Base-by-base conservation (phyloP, 2,888 invertebrate species). In the Heliothis peltigera region DNA sequence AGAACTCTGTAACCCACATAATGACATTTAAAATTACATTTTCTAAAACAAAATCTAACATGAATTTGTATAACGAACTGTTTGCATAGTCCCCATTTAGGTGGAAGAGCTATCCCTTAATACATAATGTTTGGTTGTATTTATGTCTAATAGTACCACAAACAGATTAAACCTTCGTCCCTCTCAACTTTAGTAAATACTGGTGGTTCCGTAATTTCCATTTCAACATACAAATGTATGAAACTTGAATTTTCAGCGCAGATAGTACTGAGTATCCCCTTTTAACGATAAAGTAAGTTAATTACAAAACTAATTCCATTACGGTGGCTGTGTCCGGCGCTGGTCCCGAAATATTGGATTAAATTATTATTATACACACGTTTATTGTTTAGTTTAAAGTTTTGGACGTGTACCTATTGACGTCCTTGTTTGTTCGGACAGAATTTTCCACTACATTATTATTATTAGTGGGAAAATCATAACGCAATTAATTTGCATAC, bases 271-370 rank as follows among this genome's bases (percentile, higher is more conserved):
- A 81, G 74, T 75, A 84, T 82, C 85, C 91, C 89, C 86, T 89
- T 91, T 87, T 84, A 87, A 83, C 84, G 83, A 89, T 87, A 87
- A 89, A 89, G 86, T 87, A 88, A 90, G 84, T 90, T 88, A 89
- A 90, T 91, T 89, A 89, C 85, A 64, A 85, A 91, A 91, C 90
- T 90, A 90, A 89, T 91, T 89, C 88, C 85, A 88, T 90, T 90
- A 89, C 84, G 81, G 83, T 78, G 79, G 81, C 79, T 80, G 78
- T 81, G 81, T 76, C 79, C 79, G 78, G 70, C 68, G 64, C 79
- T 65, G 68, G 78, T 77, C 82, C 81, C 80, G 64, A 84, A 81
- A 80, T 82, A 85, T 86, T 76, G 75, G 81, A 83, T 86, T 83
- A 85, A 77, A 81, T 81, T 70, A 80, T 80, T 79, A 78, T 70